A percentile compares a stretch with the other conserved stretches of the same genome.
These are phyloP conservation scores for Pelodytes ibericus DNA, from an alignment of 2,797 vertebrate genomes.

Conservation along the genomic window DNA sequence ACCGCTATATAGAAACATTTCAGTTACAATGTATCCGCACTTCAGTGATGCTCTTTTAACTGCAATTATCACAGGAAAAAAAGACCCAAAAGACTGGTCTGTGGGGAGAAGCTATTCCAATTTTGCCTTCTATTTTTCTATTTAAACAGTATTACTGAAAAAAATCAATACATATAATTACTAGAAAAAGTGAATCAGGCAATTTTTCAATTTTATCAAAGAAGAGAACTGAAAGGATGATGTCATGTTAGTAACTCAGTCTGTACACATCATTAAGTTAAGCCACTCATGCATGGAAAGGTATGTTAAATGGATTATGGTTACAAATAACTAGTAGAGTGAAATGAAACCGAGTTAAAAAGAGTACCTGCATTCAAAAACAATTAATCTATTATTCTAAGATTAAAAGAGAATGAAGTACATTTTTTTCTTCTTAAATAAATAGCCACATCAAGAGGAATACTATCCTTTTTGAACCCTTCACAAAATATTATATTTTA, in stretches of 20 bases:
- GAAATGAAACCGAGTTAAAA: too few species aligned
- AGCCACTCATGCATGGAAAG: background rate
- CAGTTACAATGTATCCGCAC: conserved; percentile 39
- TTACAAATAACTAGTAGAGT: too few species aligned
- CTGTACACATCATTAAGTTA: background rate
- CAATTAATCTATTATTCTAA: too few species aligned
- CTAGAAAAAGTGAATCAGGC: conserved; percentile 49
- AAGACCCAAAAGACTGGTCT: conserved; percentile 22
- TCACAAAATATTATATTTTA: too few species aligned
- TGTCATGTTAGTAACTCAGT: conserved; percentile 4
- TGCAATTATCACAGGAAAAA: conserved; percentile 47
- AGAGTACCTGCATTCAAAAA: too few species aligned
- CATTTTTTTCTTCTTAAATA: too few species aligned
- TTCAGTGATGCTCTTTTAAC: conserved; percentile 48
- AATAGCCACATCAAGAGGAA: too few species aligned
- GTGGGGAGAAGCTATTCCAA: conserved; percentile 35
- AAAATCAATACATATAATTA: conserved; percentile 55
- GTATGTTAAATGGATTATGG: too few species aligned
- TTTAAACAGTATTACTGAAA: conserved; percentile 53
- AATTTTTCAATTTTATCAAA: conserved; percentile 50
- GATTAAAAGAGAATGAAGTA: too few species aligned
- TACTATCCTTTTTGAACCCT: too few species aligned
- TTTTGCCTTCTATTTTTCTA: conserved; percentile 56
- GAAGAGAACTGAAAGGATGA: conserved; percentile 9
- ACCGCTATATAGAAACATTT: conserved; percentile 50